Evolutionary conservation across 2,888 invertebrate genomes (phyloP), one percentile per base, ranked within the genome.

Genomic region (Drosophila borealis): DNA sequence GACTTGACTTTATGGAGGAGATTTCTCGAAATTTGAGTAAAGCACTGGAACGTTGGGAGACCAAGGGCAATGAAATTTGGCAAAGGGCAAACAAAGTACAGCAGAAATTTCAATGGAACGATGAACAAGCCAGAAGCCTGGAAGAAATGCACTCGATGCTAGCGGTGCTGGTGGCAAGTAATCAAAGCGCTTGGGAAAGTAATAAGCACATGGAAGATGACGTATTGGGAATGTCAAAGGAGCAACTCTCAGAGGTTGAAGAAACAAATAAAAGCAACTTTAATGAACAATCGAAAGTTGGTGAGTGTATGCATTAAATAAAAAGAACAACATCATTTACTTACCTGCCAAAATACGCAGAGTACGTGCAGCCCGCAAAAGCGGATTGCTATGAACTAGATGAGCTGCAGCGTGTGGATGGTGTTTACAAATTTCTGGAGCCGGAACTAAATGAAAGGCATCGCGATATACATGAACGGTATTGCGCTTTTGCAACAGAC

Each of bases 401-500:
- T 19, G 64, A 61, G 11, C 45, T 36, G 13, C 46, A 55, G 5
- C 90, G 91, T 5, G 72, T 85, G 8, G 92, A 93, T 76, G 94
- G 93, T 2, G 89, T 93, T 54, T 94, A 93, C 73, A 88, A 82
- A 45, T 91, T 91, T 56, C 83, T 91, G 41, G 70, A 78, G 13
- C 83, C 90, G 0, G 87, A 90, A 37, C 14, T 81, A 0, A 92
- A 92, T 53, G 89, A 88, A 46, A 79, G 79, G 2, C 88, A 90
- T 25, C 89, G 93, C n/a, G 92, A 93, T 76, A 92, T 92, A 49
- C 91, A 93, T 63, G 92, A 93, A 77, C 91, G 93, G 19, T 93
- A 91, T 77, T 94, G 94, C 75, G 92, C 93, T 41, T 93, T 93
- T 81, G 90, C 92, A 44, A 91, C 93, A 6, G 90, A 91, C 29